Evolutionary conservation across 2,113 vertebrate genomes (phyloP).

Genomic region (Xerus inauris): DNA sequence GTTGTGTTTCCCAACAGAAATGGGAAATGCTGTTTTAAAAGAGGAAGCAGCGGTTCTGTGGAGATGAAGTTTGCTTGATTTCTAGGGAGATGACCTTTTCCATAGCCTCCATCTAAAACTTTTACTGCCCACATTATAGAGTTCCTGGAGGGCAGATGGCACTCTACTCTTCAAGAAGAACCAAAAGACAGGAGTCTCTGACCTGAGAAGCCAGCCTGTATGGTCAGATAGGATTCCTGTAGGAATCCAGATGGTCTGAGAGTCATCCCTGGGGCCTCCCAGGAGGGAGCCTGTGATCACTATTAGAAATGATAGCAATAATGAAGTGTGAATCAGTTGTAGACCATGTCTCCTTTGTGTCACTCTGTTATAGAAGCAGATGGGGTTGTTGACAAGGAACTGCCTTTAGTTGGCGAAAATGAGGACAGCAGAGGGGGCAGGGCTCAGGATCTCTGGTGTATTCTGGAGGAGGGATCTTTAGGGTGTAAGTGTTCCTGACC

Average conservation of each 20-base stretch:
- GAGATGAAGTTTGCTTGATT: neutral
- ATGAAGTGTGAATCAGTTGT: neutral
- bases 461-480: too few relatives aligned
- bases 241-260: neutral
- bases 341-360: neutral
- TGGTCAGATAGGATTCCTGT: neutral
- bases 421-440: neutral
- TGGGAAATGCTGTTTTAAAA: neutral
- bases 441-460: neutral
- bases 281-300: neutral
- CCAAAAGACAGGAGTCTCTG: neutral
- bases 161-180: neutral
- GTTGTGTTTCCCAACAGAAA: neutral
- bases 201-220: neutral
- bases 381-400: neutral
- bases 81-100: neutral
- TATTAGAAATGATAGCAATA: neutral
- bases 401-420: neutral
- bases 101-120: accelerated
- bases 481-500: neutral
- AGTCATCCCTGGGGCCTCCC: neutral
- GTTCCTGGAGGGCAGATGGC: neutral
- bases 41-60: neutral
- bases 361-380: neutral
- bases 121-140: neutral